phyloP scores from a whole-genome alignment of 2,888 invertebrate species.

The Cremastinae sp. region DNA sequence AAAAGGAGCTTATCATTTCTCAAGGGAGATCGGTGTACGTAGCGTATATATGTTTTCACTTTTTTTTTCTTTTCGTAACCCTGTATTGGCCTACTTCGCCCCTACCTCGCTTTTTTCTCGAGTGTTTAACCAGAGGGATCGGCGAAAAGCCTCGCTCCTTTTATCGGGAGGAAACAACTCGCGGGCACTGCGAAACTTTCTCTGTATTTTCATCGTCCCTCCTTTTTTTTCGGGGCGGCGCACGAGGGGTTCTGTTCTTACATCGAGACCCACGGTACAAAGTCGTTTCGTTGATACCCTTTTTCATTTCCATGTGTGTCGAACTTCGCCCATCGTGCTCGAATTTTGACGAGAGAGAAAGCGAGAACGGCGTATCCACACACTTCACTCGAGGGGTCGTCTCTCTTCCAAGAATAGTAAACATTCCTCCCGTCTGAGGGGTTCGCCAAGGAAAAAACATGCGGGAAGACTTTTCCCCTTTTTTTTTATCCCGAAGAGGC shows the following conservation, averaged over 20 bases:
- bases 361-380: slow-evolving; percentile 35
- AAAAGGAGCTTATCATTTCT: slow-evolving; percentile 20
- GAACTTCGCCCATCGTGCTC: neutral
- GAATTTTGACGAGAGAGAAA: slow-evolving; percentile 17
- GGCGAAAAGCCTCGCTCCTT: slow-evolving; percentile 37
- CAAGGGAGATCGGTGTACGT: neutral
- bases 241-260: neutral
- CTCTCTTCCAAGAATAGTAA: slow-evolving; percentile 42
- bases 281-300: slow-evolving; percentile 46
- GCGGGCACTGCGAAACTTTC: neutral
- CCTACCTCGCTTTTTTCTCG: neutral
- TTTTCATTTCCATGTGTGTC: slow-evolving; percentile 5
- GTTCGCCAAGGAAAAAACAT: slow-evolving; percentile 4
- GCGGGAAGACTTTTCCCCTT: slow-evolving; percentile 14
- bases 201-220: slow-evolving; percentile 23
- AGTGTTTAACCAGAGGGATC: slow-evolving; percentile 57
- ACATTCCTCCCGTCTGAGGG: slow-evolving; percentile 39
- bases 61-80: slow-evolving; percentile 21
- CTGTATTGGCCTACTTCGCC: slow-evolving; percentile 42
- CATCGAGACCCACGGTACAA: slow-evolving; percentile 21
- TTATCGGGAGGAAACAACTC: slow-evolving; percentile 51
- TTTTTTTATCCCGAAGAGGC: neutral
- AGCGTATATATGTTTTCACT: slow-evolving; percentile 6
- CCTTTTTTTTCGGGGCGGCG: neutral
- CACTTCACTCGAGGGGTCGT: slow-evolving; percentile 36